These are phyloP conservation scores for Otus scops DNA, from an alignment of 2,797 vertebrate species.

Conservation along the genomic window DNA sequence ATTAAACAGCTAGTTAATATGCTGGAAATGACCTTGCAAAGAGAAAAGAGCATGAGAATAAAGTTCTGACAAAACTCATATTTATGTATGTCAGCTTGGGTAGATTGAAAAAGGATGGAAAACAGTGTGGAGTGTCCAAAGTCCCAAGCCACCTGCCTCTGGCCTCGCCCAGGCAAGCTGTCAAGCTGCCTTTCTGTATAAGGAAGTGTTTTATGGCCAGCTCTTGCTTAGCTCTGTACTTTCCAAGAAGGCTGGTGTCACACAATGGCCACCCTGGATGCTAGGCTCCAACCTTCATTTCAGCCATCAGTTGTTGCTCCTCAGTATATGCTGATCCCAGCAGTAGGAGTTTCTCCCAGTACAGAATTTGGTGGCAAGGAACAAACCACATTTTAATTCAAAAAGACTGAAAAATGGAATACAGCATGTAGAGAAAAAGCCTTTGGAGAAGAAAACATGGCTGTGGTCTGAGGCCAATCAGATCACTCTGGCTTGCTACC, in stretches of 20 bases:
- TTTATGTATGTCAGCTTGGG: background rate
- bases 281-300: background rate
- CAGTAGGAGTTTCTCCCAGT: background rate
- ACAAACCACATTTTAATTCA: background rate
- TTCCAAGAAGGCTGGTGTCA: background rate
- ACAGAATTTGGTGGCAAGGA: background rate
- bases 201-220: background rate
- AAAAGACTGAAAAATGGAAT: background rate
- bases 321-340: background rate
- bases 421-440: background rate
- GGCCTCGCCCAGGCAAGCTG: background rate
- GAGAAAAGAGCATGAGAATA: background rate
- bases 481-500: background rate
- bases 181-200: background rate
- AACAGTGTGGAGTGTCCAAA: background rate
- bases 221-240: background rate
- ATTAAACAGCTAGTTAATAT: background rate
- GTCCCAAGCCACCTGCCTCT: background rate
- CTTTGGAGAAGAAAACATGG: background rate
- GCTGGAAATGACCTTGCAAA: constrained; percentile 10
- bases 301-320: background rate
- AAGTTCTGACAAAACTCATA: background rate
- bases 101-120: background rate
- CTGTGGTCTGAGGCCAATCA: background rate
- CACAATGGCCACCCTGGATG: background rate